Conservation (phyloP, 2,888 invertebrate genomes). For the Dynastes hyllus region DNA sequence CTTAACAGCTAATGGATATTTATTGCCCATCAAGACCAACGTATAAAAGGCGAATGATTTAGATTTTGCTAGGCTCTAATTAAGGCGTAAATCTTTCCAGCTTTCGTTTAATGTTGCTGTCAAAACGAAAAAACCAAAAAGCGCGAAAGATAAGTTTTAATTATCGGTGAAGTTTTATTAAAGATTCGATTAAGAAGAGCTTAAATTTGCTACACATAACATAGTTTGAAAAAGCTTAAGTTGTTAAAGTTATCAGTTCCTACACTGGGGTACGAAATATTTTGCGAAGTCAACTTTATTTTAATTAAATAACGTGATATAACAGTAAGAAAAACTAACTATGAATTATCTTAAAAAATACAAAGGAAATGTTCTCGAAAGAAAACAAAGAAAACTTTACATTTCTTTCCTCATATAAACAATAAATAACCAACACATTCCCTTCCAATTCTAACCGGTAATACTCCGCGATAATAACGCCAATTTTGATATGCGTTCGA, state of each 20-base stretch:
- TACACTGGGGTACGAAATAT: background rate
- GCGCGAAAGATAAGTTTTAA: background rate
- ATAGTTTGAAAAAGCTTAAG: background rate
- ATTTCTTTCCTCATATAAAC: too few species aligned
- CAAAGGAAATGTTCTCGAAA: too few species aligned
- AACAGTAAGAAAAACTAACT: too few species aligned
- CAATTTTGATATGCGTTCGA: background rate
- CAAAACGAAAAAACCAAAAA: background rate
- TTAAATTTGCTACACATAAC: background rate
- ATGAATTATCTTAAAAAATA: too few species aligned
- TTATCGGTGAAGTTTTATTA: background rate
- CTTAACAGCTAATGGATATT: slow-evolving; percentile 1
- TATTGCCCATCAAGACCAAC: background rate
- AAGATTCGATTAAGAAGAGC: background rate
- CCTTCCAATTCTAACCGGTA: background rate
- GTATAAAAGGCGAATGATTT: background rate
- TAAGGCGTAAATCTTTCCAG: background rate
- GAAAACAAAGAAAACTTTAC: too few species aligned
- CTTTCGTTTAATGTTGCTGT: background rate
- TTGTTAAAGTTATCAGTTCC: background rate
- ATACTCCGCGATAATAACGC: background rate
- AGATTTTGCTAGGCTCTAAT: background rate
- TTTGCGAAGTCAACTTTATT: background rate
- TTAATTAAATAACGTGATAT: too few species aligned
- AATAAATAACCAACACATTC: background rate